Conservation (phyloP, 2,888 invertebrate species). For the Elysia crispata region DNA sequence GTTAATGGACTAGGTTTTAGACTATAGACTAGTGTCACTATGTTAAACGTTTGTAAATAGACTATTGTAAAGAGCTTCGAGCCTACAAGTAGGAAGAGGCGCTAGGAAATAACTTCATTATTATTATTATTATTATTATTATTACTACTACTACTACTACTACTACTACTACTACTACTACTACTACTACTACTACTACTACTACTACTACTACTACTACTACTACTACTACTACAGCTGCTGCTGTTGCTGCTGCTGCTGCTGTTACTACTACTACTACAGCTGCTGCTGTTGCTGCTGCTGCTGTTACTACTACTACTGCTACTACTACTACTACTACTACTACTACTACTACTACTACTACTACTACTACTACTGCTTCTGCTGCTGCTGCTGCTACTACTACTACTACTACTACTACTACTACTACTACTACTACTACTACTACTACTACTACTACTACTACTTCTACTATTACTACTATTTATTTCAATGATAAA, state of each 20-base stretch:
- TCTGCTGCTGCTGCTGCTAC: not conserved
- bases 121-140: too few species aligned
- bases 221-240: constrained; percentile 23
- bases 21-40: too few species aligned
- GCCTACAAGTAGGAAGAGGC: too few species aligned
- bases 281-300: constrained; percentile 11
- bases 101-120: too few species aligned
- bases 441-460: not conserved
- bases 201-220: constrained; percentile 29
- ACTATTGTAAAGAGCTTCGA: too few species aligned
- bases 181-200: constrained; percentile 21
- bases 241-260: constrained; percentile 2
- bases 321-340: constrained; percentile 30
- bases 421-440: constrained; percentile 20
- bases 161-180: not conserved
- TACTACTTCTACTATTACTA: not conserved
- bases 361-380: constrained; percentile 9
- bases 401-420: not conserved
- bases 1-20: too few species aligned
- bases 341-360: constrained; percentile 24
- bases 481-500: too few species aligned
- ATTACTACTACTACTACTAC: too few species aligned
- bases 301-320: constrained; percentile 30
- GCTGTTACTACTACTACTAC: constrained; percentile 31
- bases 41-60: too few species aligned